Base-by-base conservation (phyloP, 2,797 vertebrate species). In the Artibeus lituratus region DNA sequence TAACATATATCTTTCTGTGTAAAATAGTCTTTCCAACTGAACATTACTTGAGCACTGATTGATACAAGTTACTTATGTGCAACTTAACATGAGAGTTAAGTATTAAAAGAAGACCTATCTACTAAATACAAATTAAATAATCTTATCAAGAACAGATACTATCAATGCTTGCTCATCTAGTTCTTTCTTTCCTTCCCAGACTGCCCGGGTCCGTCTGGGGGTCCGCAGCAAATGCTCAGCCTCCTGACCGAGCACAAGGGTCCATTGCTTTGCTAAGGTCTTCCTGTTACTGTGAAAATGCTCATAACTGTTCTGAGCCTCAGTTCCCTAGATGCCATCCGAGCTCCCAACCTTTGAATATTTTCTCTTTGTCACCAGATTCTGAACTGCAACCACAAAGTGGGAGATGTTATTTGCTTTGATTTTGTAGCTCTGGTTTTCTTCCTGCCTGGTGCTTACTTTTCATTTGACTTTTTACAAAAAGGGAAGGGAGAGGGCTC, bases 391-490 rank as follows among this genome's bases (percentile, higher is more conserved):
- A 92, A 32, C 44, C 84, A 93, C 77, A 57, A 85, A 70, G 70
- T 24, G 16, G 47, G 35, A 96, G 81, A 24, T 49, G 44, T 26
- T 87, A 32, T 93, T 92, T 94, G 62, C 73, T 92, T 87, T 93
- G 76, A 69, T 47, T 95, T 76, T 69, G 5, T 35, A 69, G 57
- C 70, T 94, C 80, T 93, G 80, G 16, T 94, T 96, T 94, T 89
- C 81, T 55, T 91, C 84, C 37, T 4, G 5, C 55, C 37, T 78
- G n/a, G 73, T 82, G 37, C 76, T 93, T 94, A 72, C 39, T 94
- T 94, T 97, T 91, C 74, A 81, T 92, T 69, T 90, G 59, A 76
- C 53, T 90, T 96, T 92, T 95, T 57, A 57, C 73, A 81, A 44
- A 91, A 77, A 78, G 44, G 84, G 14, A 86, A 83, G 18, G 57